These are phyloP conservation scores for Drosophila willistoni DNA, from an alignment of 1,140 invertebrate species.

Conservation along the genomic window DNA sequence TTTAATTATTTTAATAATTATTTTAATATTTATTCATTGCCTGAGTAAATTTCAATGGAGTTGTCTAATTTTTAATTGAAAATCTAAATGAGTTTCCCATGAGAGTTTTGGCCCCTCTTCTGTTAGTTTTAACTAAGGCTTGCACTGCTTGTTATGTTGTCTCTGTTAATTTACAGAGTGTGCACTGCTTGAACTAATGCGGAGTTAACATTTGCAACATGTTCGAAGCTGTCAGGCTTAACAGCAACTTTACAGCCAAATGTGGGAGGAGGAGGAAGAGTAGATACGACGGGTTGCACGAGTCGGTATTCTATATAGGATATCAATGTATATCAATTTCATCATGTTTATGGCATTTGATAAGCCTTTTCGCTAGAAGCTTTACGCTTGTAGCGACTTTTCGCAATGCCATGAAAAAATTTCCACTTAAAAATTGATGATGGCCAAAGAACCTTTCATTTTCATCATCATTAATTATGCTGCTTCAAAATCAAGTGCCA, in stretches of 20 bases:
- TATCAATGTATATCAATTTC: slow-evolving; percentile 20
- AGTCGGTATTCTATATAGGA: slow-evolving; percentile 1
- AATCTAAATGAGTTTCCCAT: no score
- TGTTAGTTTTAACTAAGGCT: not conserved
- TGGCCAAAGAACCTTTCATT: slow-evolving; percentile 12
- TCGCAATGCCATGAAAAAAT: slow-evolving; percentile 27
- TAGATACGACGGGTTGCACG: no score
- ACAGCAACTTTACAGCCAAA: slow-evolving; percentile 18
- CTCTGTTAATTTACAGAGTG: not conserved
- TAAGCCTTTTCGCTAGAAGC: slow-evolving; percentile 7
- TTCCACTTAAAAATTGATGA: not conserved
- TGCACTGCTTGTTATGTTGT: slow-evolving; percentile 14
- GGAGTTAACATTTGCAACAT: slow-evolving; percentile 39
- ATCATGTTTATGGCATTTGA: slow-evolving; percentile 21
- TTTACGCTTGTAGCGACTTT: not conserved
- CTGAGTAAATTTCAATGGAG: no score
- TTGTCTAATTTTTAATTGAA: no score
- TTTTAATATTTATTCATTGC: no score
- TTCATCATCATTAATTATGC: slow-evolving; percentile 29
- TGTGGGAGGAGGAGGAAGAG: no score
- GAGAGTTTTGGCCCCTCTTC: no score
- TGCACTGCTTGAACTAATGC: slow-evolving; percentile 44
- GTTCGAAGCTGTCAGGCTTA: slow-evolving; percentile 31
- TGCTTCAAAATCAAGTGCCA: slow-evolving; percentile 14
- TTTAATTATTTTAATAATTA: no score